phyloP scores from a whole-genome alignment of 2,888 invertebrate species.

The Hypolimnas misippus region DNA sequence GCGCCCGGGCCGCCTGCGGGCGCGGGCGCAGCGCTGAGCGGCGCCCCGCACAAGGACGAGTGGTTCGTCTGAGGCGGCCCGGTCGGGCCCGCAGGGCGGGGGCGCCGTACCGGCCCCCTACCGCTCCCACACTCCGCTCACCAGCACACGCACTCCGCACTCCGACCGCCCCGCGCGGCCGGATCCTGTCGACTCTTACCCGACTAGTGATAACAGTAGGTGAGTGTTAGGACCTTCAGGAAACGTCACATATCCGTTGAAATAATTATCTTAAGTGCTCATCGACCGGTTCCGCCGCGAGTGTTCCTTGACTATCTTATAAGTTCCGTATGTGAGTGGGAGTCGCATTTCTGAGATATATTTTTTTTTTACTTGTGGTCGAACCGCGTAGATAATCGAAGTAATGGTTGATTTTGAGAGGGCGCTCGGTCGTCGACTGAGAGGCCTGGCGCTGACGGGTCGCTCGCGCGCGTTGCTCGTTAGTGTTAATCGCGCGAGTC shows the following conservation, averaged over 20 bases:
- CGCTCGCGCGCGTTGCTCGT: constrained; percentile 25
- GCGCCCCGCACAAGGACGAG: constrained; percentile 93
- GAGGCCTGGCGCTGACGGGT: constrained; percentile 1
- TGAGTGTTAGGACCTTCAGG: constrained; percentile 29
- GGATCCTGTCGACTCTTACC: neutral
- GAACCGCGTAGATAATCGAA: constrained; percentile 34
- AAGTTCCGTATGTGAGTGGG: constrained; percentile 27
- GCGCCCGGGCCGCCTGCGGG: constrained; percentile 96
- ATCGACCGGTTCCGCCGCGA: constrained; percentile 37
- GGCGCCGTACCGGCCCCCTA: constrained; percentile 70
- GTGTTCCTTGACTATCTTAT: constrained; percentile 39
- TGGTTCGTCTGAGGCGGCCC: constrained; percentile 91
- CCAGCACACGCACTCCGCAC: neutral
- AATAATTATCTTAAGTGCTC: constrained; percentile 34
- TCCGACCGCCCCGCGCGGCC: neutral
- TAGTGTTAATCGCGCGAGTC: constrained; percentile 17
- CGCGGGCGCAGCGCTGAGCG: constrained; percentile 95
- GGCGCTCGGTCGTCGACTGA: constrained; percentile 15
- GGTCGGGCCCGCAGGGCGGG: constrained; percentile 74
- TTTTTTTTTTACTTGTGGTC: constrained; percentile 35
- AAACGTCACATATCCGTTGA: constrained; percentile 43
- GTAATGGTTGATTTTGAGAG: constrained; percentile 24
- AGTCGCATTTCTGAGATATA: constrained; percentile 32
- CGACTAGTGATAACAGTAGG: constrained; percentile 23
- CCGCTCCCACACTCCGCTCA: constrained; percentile 41